A percentile compares a stretch with the other conserved stretches of the same genome.
phyloP scores from a whole-genome alignment of 2,888 invertebrate genomes.

The Chorisops tibialis region DNA sequence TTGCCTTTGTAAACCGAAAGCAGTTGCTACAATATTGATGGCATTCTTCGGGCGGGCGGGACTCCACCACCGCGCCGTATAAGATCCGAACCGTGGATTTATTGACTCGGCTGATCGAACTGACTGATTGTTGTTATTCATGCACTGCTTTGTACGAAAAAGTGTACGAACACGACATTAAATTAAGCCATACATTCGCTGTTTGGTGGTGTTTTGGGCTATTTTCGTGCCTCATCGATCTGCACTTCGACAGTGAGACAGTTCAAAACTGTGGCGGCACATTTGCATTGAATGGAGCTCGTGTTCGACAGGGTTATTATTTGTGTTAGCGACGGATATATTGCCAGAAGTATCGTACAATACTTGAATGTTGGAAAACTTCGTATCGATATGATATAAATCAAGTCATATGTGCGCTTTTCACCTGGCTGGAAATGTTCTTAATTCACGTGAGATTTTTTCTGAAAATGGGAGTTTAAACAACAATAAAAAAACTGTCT shows the following conservation, averaged over 20 bases:
- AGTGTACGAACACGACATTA: conserved; percentile 37
- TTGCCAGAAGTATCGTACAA: not conserved
- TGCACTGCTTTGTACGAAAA: conserved; percentile 38
- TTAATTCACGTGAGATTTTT: too few relatives aligned
- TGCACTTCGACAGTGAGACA: conserved; percentile 2
- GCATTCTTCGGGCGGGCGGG: conserved; percentile 2
- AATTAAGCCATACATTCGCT: conserved; percentile 38
- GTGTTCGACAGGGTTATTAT: not conserved
- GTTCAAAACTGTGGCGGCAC: conserved; percentile 11
- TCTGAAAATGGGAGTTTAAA: too few relatives aligned
- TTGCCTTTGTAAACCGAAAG: not conserved
- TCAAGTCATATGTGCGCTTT: too few relatives aligned
- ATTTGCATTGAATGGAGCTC: conserved; percentile 30
- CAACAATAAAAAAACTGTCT: too few relatives aligned
- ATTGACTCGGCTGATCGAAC: conserved; percentile 49
- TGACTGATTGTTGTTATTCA: conserved; percentile 50
- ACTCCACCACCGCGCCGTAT: conserved; percentile 1
- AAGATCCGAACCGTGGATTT: conserved; percentile 36
- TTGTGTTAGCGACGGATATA: conserved; percentile 15
- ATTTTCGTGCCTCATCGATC: conserved; percentile 33
- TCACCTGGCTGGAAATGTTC: too few relatives aligned
- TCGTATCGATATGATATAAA: too few relatives aligned
- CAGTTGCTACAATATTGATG: conserved; percentile 2
- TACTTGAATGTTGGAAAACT: too few relatives aligned
- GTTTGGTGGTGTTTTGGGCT: conserved; percentile 22